These are phyloP conservation scores for Rhamnusium bicolor DNA, from an alignment of 2,888 invertebrate genomes.

Conservation along the genomic window DNA sequence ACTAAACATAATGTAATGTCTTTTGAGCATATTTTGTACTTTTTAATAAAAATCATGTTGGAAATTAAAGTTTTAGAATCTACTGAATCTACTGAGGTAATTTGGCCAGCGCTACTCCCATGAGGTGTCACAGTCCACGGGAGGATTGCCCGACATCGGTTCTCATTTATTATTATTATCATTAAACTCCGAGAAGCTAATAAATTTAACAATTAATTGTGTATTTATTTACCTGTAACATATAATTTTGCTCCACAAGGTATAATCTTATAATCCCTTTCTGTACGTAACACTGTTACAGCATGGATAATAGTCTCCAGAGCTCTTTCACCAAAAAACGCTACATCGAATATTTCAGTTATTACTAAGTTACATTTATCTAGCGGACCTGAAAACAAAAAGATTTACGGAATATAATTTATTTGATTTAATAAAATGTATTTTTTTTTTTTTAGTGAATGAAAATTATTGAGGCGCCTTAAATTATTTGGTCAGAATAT, in stretches of 20 bases:
- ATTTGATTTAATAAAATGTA: background rate
- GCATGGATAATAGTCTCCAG: slow-evolving; percentile 80
- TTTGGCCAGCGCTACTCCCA: no score
- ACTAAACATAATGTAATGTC: no score
- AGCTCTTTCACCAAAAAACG: slow-evolving; percentile 83
- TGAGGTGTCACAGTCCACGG: no score
- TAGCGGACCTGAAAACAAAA: slow-evolving; percentile 31
- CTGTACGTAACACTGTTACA: slow-evolving; percentile 75
- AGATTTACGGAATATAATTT: background rate
- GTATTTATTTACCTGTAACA: slow-evolving; percentile 75
- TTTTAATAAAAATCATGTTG: no score
- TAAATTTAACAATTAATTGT: background rate
- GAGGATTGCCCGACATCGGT: no score
- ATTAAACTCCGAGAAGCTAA: background rate
- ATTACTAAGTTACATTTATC: slow-evolving; percentile 74
- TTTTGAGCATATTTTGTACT: no score
- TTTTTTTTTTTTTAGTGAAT: background rate
- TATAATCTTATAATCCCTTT: slow-evolving; percentile 73
- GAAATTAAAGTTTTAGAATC: no score
- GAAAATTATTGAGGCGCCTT: no score
- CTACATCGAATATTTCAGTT: slow-evolving; percentile 87
- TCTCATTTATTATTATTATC: no score
- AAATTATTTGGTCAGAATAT: no score
- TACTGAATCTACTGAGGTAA: no score
- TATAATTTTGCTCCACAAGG: slow-evolving; percentile 78